Evolutionary conservation across 2,113 vertebrate species (phyloP).

Genomic region (Upupa epops): DNA sequence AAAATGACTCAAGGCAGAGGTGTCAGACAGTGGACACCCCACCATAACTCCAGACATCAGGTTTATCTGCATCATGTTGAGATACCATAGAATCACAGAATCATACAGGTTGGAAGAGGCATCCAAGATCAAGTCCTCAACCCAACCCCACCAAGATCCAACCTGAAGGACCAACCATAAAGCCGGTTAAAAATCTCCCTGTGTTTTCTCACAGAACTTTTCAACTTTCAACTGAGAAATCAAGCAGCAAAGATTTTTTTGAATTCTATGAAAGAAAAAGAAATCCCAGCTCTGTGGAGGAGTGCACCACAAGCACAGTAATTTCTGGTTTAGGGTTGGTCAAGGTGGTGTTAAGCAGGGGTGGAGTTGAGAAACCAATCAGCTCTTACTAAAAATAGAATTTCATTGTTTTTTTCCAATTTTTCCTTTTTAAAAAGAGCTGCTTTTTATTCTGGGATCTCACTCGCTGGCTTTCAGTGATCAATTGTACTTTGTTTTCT

Average conservation of each 20-base stretch:
- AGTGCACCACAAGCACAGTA: rapidly evolving
- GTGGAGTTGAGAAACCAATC: not conserved
- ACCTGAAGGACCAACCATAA: not conserved
- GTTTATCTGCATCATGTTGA: not conserved
- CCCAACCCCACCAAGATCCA: not conserved
- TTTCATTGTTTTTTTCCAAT: not conserved
- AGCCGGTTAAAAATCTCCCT: not conserved
- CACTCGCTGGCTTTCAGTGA: no score
- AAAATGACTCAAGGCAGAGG: not conserved
- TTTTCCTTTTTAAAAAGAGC: not conserved
- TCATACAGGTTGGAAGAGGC: no score
- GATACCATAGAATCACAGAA: no score
- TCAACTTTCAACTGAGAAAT: not conserved
- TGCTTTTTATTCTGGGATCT: no score
- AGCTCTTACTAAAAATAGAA: not conserved
- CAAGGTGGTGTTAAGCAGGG: not conserved
- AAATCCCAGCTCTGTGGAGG: no score
- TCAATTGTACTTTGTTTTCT: not conserved
- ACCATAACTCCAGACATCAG: rapidly evolving
- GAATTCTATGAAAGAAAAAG: not conserved
- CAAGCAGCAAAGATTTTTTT: not conserved
- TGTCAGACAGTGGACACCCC: not conserved
- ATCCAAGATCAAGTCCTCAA: no score
- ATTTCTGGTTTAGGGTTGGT: not conserved
- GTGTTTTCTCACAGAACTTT: not conserved